Conservation (phyloP, 2,797 vertebrate genomes). For the Coregonus sp. region DNA sequence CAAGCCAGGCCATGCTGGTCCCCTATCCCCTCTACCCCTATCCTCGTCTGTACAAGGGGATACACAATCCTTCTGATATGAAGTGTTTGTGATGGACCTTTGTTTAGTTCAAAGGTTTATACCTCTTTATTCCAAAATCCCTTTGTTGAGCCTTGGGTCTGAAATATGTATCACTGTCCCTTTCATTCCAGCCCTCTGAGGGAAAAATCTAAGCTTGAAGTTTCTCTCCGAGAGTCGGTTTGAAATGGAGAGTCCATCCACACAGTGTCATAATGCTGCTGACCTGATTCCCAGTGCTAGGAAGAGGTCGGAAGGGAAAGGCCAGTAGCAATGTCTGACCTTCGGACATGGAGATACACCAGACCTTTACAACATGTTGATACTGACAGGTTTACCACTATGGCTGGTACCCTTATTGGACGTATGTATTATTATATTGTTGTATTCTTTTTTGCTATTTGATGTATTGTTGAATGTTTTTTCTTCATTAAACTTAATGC, state of each 20-base stretch:
- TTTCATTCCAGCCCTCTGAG: constrained; percentile 95
- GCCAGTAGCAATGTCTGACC: constrained; percentile 48
- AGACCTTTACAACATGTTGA: neutral
- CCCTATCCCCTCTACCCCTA: constrained; percentile 69
- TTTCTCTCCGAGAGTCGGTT: constrained; percentile 84
- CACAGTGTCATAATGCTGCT: constrained; percentile 76
- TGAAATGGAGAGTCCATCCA: constrained; percentile 85
- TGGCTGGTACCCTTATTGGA: neutral
- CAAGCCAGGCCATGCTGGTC: constrained; percentile 70
- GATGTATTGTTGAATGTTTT: too few relatives aligned
- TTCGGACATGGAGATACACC: constrained; percentile 32
- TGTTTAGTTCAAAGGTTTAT: constrained; percentile 99
- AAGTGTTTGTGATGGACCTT: constrained; percentile 90
- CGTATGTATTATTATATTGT: too few relatives aligned
- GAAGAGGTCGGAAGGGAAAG: constrained; percentile 13
- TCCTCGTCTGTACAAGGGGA: constrained; percentile 80
- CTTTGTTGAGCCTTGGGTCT: constrained; percentile 94
- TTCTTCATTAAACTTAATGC: too few relatives aligned
- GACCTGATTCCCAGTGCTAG: constrained; percentile 65
- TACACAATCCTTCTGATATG: constrained; percentile 85
- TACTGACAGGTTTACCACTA: neutral
- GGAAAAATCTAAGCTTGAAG: constrained; percentile 90
- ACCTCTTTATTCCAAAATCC: constrained; percentile 92
- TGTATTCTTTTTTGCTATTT: too few relatives aligned
- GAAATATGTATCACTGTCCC: constrained; percentile 99